These are phyloP conservation scores for Lepidotrigona ventralis DNA, from an alignment of 1,140 invertebrate genomes.

Conservation along the genomic window DNA sequence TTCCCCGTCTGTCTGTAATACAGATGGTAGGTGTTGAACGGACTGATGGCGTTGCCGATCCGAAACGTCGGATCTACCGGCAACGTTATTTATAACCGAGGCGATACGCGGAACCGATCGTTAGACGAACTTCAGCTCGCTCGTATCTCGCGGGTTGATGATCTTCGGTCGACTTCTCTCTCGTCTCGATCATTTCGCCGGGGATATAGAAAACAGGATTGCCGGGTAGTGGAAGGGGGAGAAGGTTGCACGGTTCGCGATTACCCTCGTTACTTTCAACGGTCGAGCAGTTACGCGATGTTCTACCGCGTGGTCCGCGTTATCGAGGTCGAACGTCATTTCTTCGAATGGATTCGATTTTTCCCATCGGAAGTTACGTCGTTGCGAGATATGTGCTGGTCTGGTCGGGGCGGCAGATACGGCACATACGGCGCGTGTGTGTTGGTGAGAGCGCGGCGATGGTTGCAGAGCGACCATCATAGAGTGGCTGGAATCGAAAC, in stretches of 20 bases:
- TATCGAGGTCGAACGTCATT: slow-evolving; percentile 24
- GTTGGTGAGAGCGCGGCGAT: slow-evolving; percentile 8
- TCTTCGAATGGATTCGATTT: slow-evolving; percentile 38
- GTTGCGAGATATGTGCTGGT: slow-evolving; percentile 2
- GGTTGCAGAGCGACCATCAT: slow-evolving; percentile 36
- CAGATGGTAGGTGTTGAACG: slow-evolving; percentile 2
- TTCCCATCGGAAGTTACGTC: slow-evolving; percentile 45
- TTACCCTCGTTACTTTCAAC: slow-evolving; percentile 29
- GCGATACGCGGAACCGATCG: slow-evolving; percentile 6
- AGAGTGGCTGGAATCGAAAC: slow-evolving; percentile 59
- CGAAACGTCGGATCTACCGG: neutral
- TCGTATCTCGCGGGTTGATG: neutral
- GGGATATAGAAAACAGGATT: slow-evolving; percentile 8
- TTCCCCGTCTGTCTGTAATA: neutral
- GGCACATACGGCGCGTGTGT: neutral
- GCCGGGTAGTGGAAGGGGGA: neutral
- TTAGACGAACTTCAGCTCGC: neutral
- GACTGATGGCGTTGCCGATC: neutral
- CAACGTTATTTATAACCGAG: slow-evolving; percentile 7
- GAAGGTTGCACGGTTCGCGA: neutral
- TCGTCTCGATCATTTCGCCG: neutral
- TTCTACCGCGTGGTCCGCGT: neutral
- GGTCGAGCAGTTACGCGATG: slow-evolving; percentile 19
- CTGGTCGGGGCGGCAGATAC: too few relatives aligned
- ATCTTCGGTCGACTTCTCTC: neutral